Percentiles rank a stretch among this genome's conserved stretches.
phyloP scores from a whole-genome alignment of 2,888 invertebrate genomes.

The Panopea generosa region DNA sequence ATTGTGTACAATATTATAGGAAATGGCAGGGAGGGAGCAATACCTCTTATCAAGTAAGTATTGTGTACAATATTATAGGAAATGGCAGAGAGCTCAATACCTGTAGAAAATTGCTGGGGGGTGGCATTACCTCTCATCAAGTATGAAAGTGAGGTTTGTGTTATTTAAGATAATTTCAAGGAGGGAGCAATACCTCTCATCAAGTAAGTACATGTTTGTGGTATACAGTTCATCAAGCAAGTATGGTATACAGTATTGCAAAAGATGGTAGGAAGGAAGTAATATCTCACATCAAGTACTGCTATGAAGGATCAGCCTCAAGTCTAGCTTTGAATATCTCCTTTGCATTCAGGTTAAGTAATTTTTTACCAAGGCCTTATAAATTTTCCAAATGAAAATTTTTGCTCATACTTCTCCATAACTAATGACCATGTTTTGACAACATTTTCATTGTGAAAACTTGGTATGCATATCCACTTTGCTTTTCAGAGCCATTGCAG shows the following conservation, averaged over 20 bases:
- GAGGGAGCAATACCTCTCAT: constrained; percentile 80
- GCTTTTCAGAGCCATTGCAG: no score
- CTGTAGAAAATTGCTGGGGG: constrained; percentile 49
- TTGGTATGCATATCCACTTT: no score
- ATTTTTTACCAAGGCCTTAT: no score
- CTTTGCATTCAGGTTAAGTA: no score
- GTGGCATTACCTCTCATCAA: constrained; percentile 80
- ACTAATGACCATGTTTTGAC: no score
- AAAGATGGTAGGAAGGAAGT: constrained; percentile 80
- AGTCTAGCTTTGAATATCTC: no score
- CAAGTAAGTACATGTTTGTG: constrained; percentile 75
- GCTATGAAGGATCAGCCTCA: no score
- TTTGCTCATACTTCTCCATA: no score
- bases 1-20: constrained; percentile 78
- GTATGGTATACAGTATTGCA: constrained; percentile 75
- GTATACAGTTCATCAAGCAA: constrained; percentile 80
- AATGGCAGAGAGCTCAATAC: no score
- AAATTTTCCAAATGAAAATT: no score
- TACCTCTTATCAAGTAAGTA: constrained; percentile 78
- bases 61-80: constrained; percentile 78
- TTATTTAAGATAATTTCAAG: constrained; percentile 78
- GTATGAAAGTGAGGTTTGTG: no score
- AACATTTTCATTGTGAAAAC: no score
- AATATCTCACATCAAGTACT: constrained; percentile 75
- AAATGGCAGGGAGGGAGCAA: constrained; percentile 79